Percentiles rank a stretch among this genome's conserved stretches.
These are phyloP conservation scores for Catotricha subobsoleta DNA, from an alignment of 2,888 invertebrate species.

Conservation along the genomic window DNA sequence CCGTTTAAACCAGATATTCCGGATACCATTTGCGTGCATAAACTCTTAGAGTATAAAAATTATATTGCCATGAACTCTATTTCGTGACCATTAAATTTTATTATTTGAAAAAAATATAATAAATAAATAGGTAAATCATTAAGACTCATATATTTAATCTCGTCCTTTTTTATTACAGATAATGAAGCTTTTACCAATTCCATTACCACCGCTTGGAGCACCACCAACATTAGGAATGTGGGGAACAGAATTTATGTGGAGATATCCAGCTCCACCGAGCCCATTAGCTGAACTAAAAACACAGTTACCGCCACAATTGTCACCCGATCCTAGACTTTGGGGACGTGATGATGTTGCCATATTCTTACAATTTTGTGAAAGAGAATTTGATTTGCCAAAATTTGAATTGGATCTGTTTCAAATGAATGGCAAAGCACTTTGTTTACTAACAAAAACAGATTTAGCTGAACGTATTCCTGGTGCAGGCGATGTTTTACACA, in stretches of 20 bases:
- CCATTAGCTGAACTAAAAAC: conserved; percentile 72
- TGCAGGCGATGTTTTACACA: conserved; percentile 85
- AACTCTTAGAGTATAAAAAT: background rate
- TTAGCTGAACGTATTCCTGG: conserved; percentile 82
- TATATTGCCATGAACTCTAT: background rate
- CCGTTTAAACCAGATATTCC: conserved; percentile 17
- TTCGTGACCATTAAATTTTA: background rate
- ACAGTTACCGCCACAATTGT: conserved; percentile 64
- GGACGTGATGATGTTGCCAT: conserved; percentile 73
- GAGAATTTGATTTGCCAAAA: conserved; percentile 78
- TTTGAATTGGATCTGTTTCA: conserved; percentile 88
- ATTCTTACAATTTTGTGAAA: conserved; percentile 80
- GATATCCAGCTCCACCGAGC: conserved; percentile 64
- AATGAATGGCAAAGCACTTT: conserved; percentile 94
- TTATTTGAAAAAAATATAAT: too few species aligned
- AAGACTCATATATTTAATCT: too few species aligned
- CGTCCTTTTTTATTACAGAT: too few species aligned
- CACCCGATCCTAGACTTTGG: conserved; percentile 80
- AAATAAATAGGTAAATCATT: too few species aligned
- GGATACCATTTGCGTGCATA: conserved; percentile 15
- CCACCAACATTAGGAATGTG: conserved; percentile 66
- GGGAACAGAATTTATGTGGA: conserved; percentile 69
- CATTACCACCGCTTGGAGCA: conserved; percentile 50
- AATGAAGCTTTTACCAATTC: conserved; percentile 51
- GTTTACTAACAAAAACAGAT: conserved; percentile 74